Conservation (phyloP, 2,888 invertebrate species). For the Ametastegia equiseti region DNA sequence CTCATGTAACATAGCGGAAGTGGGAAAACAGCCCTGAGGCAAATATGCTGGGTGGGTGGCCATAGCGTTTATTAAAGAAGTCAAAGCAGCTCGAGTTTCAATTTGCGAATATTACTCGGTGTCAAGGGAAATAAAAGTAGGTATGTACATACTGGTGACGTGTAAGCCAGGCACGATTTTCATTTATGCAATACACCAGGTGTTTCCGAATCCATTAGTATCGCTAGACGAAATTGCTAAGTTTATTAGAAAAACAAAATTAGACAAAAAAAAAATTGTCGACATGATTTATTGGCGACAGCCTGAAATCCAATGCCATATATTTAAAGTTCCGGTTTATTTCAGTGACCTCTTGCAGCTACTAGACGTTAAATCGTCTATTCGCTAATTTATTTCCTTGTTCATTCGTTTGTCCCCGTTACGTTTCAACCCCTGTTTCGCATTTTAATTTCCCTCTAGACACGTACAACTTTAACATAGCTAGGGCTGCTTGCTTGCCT, state of each 20-base stretch:
- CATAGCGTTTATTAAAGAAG: not conserved
- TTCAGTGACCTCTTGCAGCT: too few relatives aligned
- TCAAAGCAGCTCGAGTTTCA: slow-evolving; percentile 10
- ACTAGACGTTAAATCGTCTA: not conserved
- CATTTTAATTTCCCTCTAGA: slow-evolving; percentile 28
- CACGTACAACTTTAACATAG: slow-evolving; percentile 15
- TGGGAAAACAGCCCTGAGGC: too few relatives aligned
- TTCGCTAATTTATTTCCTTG: not conserved
- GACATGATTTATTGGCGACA: slow-evolving; percentile 15
- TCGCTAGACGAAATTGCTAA: slow-evolving; percentile 29
- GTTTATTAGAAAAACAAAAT: slow-evolving; percentile 24
- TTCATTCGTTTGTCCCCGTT: not conserved
- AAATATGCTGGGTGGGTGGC: not conserved
- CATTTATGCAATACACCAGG: slow-evolving; percentile 18
- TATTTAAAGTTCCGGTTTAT: not conserved
- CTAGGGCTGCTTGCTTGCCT: not conserved
- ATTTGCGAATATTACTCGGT: slow-evolving; percentile 25
- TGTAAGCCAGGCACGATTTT: slow-evolving; percentile 35
- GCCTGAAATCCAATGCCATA: slow-evolving; percentile 33
- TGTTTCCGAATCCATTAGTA: slow-evolving; percentile 25
- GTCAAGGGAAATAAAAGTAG: not conserved
- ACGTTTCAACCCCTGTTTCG: slow-evolving; percentile 16
- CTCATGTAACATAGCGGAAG: not conserved
- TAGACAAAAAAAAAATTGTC: slow-evolving; percentile 6
- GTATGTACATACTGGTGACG: slow-evolving; percentile 8